Percentiles rank a stretch among this genome's conserved stretches.
These are phyloP conservation scores for Egretta garzetta DNA, from an alignment of 2,113 vertebrate genomes.

Conservation along the genomic window DNA sequence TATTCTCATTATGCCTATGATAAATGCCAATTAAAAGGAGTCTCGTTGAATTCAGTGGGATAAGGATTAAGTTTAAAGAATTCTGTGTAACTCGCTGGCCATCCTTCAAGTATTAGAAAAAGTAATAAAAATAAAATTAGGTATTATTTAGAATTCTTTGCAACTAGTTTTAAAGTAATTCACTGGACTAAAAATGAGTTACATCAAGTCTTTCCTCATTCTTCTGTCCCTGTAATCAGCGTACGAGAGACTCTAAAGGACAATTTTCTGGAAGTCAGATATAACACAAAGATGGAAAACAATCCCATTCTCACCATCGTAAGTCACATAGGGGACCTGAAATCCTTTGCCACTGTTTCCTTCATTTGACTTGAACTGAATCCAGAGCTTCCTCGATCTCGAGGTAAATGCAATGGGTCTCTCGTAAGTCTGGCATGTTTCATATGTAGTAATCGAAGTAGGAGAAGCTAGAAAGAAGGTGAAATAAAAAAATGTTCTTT, in stretches of 20 bases:
- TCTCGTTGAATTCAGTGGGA: background rate
- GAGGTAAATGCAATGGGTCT: constrained; percentile 94
- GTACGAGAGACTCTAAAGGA: background rate
- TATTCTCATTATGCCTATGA: background rate
- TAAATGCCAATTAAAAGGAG: background rate
- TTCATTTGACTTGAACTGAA: constrained; percentile 94
- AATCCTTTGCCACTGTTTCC: constrained; percentile 93
- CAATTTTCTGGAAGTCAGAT: background rate
- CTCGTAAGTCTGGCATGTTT: constrained; percentile 94
- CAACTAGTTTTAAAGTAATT: background rate
- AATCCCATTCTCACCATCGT: constrained; percentile 79
- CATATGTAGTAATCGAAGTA: constrained; percentile 92
- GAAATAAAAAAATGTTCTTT: background rate
- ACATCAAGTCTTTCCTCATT: background rate
- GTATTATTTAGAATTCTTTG: background rate
- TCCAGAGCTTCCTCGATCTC: constrained; percentile 90
- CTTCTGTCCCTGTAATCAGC: background rate
- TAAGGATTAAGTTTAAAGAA: background rate
- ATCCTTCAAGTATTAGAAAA: background rate
- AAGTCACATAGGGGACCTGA: constrained; percentile 93
- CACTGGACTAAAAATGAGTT: background rate
- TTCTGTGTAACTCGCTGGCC: background rate
- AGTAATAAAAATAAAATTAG: background rate
- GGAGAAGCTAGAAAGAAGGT: constrained; percentile 80
- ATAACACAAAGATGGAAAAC: background rate